Evolutionary conservation across 2,113 vertebrate genomes (phyloP).

Genomic region (Erythrolamprus reginae): DNA sequence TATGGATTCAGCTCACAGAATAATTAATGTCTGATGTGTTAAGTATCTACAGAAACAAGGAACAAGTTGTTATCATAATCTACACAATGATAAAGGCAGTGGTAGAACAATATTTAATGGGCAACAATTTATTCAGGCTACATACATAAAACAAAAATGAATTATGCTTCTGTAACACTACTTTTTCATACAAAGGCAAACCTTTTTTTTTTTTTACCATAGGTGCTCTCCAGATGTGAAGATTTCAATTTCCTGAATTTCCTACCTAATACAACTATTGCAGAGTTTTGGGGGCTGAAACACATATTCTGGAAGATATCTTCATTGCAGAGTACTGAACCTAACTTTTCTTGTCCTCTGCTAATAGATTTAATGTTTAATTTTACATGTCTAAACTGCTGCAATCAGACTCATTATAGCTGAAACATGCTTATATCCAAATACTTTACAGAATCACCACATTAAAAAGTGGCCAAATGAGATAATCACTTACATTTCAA

Average conservation of each 20-base stretch:
- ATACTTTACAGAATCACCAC: rapidly evolving
- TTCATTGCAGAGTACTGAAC: not conserved
- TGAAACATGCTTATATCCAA: not conserved
- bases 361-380: not conserved
- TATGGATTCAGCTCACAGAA: conserved; percentile 14
- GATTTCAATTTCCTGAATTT: not conserved
- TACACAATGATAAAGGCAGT: conserved; percentile 7
- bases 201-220: not conserved
- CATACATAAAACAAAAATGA: not conserved
- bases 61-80: not conserved
- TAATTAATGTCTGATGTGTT: not conserved
- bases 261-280: not conserved
- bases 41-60: not conserved
- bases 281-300: not conserved
- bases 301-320: not conserved
- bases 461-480: conserved; percentile 5
- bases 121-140: not conserved
- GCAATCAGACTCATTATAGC: not conserved
- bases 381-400: not conserved
- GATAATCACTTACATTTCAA: not conserved
- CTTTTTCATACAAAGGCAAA: conserved; percentile 12
- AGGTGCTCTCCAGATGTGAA: not conserved
- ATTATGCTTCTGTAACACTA: not conserved
- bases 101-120: not conserved
- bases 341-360: not conserved